A percentile compares a stretch with the other conserved stretches of the same genome.
Conservation (phyloP, 2,888 invertebrate species). For the Epirrhoe tristata region DNA sequence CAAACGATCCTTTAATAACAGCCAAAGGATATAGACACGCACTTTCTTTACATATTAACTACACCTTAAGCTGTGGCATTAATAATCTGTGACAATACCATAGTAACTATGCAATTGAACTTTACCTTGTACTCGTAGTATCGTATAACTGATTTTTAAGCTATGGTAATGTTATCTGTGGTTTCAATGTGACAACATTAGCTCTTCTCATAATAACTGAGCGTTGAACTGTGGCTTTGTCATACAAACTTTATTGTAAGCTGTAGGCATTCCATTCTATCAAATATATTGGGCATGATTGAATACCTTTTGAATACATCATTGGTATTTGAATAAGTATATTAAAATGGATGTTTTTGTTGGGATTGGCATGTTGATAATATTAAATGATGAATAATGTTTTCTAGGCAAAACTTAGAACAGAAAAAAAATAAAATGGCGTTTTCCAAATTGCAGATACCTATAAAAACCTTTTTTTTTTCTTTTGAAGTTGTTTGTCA, state of each 20-base stretch:
- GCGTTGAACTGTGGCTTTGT: background rate
- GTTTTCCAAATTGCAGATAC: no score
- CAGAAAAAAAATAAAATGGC: no score
- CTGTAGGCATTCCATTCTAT: conserved; percentile 30
- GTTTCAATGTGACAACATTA: no score
- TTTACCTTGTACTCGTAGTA: no score
- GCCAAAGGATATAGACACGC: conserved; percentile 35
- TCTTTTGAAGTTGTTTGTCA: no score
- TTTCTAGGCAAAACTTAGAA: background rate
- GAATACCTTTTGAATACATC: conserved; percentile 18
- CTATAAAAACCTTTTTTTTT: no score
- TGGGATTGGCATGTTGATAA: background rate
- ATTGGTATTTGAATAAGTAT: conserved; percentile 23
- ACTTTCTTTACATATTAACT: conserved; percentile 33
- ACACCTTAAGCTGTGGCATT: background rate
- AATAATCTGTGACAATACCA: background rate
- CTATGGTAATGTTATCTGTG: background rate
- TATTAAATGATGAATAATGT: background rate
- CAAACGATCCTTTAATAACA: conserved; percentile 70
- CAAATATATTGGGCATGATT: conserved; percentile 28
- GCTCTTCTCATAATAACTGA: background rate
- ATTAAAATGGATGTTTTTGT: conserved; percentile 9
- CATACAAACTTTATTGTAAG: conserved; percentile 9
- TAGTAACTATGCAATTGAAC: background rate
- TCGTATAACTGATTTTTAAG: background rate